A percentile compares a stretch with the other conserved stretches of the same genome.
Conservation (phyloP, 2,113 vertebrate genomes). For the Haliaeetus leucogaster region DNA sequence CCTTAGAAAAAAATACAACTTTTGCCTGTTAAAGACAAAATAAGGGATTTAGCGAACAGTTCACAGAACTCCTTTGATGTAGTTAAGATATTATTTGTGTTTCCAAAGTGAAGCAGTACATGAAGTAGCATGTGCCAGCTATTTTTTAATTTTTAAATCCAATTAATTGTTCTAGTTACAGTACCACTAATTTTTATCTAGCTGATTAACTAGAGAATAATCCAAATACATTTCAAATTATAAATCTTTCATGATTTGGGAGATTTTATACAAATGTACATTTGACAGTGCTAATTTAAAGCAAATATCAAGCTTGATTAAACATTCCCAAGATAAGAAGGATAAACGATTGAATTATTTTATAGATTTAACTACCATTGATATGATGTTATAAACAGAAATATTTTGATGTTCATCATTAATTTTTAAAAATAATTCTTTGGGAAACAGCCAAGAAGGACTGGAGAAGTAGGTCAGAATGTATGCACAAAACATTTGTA, state of each 20-base stretch:
- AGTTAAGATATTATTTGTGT: not conserved
- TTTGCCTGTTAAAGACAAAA: not conserved
- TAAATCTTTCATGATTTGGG: slow-evolving; percentile 98
- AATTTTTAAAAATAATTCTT: slow-evolving; percentile 77
- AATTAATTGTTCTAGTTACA: slow-evolving; percentile 73
- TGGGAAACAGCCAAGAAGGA: slow-evolving; percentile 72
- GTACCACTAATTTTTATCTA: slow-evolving; percentile 76
- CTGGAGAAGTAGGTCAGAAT: slow-evolving; percentile 67
- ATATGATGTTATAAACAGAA: slow-evolving; percentile 88
- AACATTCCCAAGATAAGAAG: slow-evolving; percentile 88
- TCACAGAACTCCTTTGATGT: not conserved
- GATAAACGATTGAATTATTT: slow-evolving; percentile 93
- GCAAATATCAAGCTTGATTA: slow-evolving; percentile 97
- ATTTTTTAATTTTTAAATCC: slow-evolving; percentile 62
- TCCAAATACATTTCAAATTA: slow-evolving; percentile 93
- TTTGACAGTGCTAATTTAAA: slow-evolving; percentile 96
- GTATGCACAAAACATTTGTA: slow-evolving; percentile 76
- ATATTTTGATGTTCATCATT: slow-evolving; percentile 88
- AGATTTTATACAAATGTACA: slow-evolving; percentile 94
- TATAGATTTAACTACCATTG: slow-evolving; percentile 87
- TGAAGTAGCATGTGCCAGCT: not conserved
- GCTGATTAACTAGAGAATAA: slow-evolving; percentile 91
- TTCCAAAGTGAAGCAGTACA: not conserved
- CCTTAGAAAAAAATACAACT: not conserved
- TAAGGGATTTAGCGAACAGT: not conserved